These are phyloP conservation scores for Meriones unguiculatus DNA, from an alignment of 2,113 vertebrate genomes.

Conservation along the genomic window DNA sequence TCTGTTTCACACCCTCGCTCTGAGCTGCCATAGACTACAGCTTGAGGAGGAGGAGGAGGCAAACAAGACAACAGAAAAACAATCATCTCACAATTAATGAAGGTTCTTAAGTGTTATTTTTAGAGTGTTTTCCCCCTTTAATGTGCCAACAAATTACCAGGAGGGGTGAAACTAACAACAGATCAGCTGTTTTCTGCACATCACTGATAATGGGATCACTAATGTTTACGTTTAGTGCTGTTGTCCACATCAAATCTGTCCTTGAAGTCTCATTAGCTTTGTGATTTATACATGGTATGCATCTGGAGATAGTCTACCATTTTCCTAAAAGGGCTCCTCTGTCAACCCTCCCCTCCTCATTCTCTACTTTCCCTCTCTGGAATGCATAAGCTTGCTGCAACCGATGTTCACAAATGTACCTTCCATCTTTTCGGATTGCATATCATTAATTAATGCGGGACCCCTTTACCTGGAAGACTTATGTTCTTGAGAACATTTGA, in stretches of 20 bases:
- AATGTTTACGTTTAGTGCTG: not conserved
- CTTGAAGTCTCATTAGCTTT: not conserved
- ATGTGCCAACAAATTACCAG: not conserved
- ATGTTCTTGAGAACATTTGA: not conserved
- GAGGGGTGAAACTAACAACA: not conserved
- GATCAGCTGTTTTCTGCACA: not conserved
- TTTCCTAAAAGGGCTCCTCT: not conserved
- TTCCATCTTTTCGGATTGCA: conserved; percentile 14
- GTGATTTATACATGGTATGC: not conserved
- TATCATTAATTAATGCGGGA: not conserved
- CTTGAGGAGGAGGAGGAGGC: not conserved
- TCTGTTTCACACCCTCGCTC: not conserved
- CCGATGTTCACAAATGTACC: not conserved
- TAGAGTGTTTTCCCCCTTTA: not conserved
- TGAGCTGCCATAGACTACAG: not conserved
- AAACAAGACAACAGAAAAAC: not conserved
- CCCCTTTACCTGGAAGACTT: not conserved
- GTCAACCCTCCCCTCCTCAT: not conserved
- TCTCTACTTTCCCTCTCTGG: not conserved
- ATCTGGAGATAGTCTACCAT: not conserved
- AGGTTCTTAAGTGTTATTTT: not conserved
- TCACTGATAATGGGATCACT: not conserved
- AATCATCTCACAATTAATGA: not conserved
- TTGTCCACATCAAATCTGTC: not conserved
- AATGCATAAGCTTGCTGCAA: not conserved